These are phyloP conservation scores for Ataeniobius toweri DNA, from an alignment of 2,797 vertebrate species.

Conservation along the genomic window DNA sequence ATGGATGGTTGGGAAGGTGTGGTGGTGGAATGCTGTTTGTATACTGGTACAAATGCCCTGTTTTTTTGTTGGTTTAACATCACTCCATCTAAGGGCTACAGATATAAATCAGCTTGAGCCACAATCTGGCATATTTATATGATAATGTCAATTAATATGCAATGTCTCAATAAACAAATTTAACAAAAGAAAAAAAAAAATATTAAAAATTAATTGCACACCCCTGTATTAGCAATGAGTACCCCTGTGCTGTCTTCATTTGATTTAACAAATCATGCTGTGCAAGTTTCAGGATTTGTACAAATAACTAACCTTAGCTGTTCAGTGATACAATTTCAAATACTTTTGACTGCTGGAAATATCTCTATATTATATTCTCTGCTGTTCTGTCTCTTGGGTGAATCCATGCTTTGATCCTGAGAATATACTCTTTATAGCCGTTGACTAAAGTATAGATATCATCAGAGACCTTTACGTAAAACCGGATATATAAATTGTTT, in stretches of 20 bases:
- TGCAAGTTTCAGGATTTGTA: background rate
- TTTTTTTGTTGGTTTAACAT: background rate
- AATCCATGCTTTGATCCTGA: background rate
- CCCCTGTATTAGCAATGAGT: background rate
- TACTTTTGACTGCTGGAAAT: background rate
- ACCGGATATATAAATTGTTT: background rate
- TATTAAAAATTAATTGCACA: background rate
- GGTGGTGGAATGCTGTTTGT: background rate
- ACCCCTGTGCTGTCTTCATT: background rate
- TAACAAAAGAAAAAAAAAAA: background rate
- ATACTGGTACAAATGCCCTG: background rate
- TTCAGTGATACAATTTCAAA: background rate
- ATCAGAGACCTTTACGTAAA: slow-evolving; percentile 10
- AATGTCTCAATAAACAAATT: background rate
- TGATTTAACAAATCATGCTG: background rate
- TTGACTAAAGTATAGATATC: slow-evolving; percentile 30
- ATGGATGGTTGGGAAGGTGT: background rate
- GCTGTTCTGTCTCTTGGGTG: background rate
- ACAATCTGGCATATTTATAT: background rate
- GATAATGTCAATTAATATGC: background rate
- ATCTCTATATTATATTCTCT: background rate
- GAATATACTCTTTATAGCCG: slow-evolving; percentile 18
- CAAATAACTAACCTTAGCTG: background rate
- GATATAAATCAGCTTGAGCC: background rate
- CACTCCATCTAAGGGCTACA: background rate